A percentile compares a stretch with the other conserved stretches of the same genome.
phyloP scores from a whole-genome alignment of 2,888 invertebrate genomes.

The Ormyrus nitidulus region DNA sequence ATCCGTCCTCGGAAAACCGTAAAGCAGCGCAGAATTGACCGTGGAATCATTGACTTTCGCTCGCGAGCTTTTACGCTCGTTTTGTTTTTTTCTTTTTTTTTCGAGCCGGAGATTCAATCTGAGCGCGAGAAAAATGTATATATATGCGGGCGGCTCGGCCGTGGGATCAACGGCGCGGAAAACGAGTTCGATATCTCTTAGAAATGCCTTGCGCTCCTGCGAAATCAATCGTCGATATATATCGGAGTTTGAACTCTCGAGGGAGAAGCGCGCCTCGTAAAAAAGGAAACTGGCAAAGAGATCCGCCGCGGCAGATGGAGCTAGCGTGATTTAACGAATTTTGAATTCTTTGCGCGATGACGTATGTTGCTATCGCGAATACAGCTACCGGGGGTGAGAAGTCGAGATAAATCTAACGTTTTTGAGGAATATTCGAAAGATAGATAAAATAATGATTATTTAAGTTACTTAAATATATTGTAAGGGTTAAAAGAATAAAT shows the following conservation, averaged over 20 bases:
- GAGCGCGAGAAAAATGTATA: conserved; percentile 17
- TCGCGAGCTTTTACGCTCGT: background rate
- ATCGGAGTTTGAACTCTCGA: no score
- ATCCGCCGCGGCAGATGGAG: background rate
- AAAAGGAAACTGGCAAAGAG: background rate
- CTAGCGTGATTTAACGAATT: background rate
- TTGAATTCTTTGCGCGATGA: background rate
- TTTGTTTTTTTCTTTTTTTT: background rate
- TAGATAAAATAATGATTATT: no score
- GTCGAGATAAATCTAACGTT: no score
- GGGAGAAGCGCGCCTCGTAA: background rate
- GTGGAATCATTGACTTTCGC: conserved; percentile 2
- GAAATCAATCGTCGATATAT: conserved; percentile 24
- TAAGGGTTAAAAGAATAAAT: no score
- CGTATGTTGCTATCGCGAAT: no score
- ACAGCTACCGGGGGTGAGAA: no score
- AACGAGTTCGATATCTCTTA: conserved; percentile 42
- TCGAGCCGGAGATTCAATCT: conserved; percentile 34
- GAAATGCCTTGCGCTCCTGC: background rate
- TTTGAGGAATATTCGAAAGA: no score
- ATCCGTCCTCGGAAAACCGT: conserved; percentile 4
- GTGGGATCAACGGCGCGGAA: conserved; percentile 20
- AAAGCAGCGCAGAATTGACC: conserved; percentile 13
- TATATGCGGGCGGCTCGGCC: background rate
- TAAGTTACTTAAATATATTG: no score